Base-by-base conservation (phyloP, 2,113 vertebrate genomes). In the Podarcis cretensis region DNA sequence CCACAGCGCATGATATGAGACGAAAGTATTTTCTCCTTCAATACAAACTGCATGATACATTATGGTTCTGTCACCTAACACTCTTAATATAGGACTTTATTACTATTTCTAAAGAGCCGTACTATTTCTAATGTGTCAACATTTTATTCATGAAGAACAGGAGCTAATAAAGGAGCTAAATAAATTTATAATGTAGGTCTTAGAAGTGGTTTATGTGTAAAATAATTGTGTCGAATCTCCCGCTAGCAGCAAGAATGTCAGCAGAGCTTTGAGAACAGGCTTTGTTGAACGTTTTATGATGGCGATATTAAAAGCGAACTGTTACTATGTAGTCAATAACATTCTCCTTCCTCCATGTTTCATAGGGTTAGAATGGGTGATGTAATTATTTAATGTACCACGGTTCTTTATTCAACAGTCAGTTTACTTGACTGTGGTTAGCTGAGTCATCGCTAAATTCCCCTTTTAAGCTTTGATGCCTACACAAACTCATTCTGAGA, bases 1-100 rank as follows among this genome's bases (percentile, higher is more conserved):
- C 90, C 90, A 95, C 73, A 83, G 84, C 82, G 77, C 54, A 48
- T 0, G 30, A 86, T 32, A 92, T 86, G 83, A 71, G 87, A 93
- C 85, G 27, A 37, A 75, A 0, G 13, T 0, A 75, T 83, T 37
- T 84, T 57, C 13, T 6, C 10, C 87, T 71, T 74, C 90, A 91
- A 40, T 82, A 57, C 27, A 0, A 2, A 83, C 81, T 88, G 32
- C 23, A 92, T 37, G 69, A 20, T 85, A 21, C 0, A 2, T 69
- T 77, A 92, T 69, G 13, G 59, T 63, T 87, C 48, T 92, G 91
- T 59, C 87, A 5, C 68, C 10, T 74, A 86, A 16, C 92, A 92
- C 87, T 84, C 88, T 43, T 81, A 84, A 0, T 78, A 0, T 23
- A 12, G 87, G 86, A 7, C 85, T 86, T 43, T 79, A 43, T 82